Conservation (phyloP, 2,113 vertebrate genomes). For the Solenodon paradoxus region DNA sequence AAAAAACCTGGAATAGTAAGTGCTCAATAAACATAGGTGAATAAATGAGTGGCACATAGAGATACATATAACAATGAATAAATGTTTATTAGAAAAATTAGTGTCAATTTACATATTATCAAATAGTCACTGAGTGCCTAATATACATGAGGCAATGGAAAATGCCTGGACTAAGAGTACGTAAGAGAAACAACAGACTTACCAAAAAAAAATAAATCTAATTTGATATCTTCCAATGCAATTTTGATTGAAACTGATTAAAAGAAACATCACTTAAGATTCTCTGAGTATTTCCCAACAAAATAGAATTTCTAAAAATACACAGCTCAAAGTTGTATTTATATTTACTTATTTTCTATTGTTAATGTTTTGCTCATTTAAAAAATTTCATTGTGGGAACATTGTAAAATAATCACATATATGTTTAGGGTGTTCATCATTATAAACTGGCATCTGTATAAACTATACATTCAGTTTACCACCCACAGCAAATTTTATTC, state of each 20-base stretch:
- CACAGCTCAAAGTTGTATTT: background rate
- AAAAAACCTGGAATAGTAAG: background rate
- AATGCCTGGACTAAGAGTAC: accelerated
- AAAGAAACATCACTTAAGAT: background rate
- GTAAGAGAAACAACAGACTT: background rate
- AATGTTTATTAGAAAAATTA: background rate
- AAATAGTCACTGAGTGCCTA: background rate
- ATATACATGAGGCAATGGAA: background rate
- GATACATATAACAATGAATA: background rate
- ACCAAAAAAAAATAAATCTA: background rate
- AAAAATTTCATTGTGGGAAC: too few species aligned
- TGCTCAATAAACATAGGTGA: background rate
- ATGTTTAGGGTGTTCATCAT: too few species aligned
- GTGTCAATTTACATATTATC: background rate
- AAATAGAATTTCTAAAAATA: background rate
- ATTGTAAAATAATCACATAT: too few species aligned
- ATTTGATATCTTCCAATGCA: background rate
- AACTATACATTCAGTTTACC: too few species aligned
- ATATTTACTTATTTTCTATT: too few species aligned
- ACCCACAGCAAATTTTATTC: too few species aligned
- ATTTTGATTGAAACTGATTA: background rate
- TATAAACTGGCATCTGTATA: too few species aligned
- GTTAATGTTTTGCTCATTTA: too few species aligned
- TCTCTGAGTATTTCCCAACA: background rate
- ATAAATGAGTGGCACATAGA: background rate